Evolutionary conservation across 1,140 invertebrate species (phyloP), one percentile per base, ranked within the genome.

Genomic region (Bombus confusus): DNA sequence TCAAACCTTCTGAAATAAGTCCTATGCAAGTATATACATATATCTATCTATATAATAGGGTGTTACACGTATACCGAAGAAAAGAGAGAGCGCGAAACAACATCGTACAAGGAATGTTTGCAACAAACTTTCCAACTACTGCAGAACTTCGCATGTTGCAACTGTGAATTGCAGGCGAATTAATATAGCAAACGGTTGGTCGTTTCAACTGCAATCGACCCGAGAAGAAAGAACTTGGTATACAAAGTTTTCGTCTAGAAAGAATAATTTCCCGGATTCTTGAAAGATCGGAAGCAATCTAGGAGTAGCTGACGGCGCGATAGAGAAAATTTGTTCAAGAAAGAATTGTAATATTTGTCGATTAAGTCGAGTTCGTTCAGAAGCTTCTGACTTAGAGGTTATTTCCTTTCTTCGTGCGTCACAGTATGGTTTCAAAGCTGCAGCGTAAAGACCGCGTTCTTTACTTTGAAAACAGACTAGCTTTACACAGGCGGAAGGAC

Each of bases 381-480:
- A 57, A 47, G n/a, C 39, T 47, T 22, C 18, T 34, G n/a, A n/a
- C 31, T 75, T 31, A 34, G 22, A 28, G 73, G 18, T 13, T 39
- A 31, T 25, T 28, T 25, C 41, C 25, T 57, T 59, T 59, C 34
- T 28, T 37, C 52, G 52, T 59, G 52, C 79, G 78, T 37, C n/a
- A n/a, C 34, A 59, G 34, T 47, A 37, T 2, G 18, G 66, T 31
- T 31, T 41, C 82, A 47, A 79, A 78, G 43, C 34, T 13, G 31
- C n/a, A 28, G 39, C n/a, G 66, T 31, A 78, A 43, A 78, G 59
- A 34, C 52, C 59, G 37, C 13, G 34, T 52, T 78, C 62, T 83
- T 83, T 64, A 37, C 57, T 73, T 73, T 85, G 83, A 64, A 85
- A 85, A 85, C 66, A 73, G 57, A 80, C 68, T 15, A 41, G 13